Evolutionary conservation across 2,113 vertebrate genomes (phyloP), one percentile per base, ranked within the genome.

Genomic region (Ammodytes dubius): DNA sequence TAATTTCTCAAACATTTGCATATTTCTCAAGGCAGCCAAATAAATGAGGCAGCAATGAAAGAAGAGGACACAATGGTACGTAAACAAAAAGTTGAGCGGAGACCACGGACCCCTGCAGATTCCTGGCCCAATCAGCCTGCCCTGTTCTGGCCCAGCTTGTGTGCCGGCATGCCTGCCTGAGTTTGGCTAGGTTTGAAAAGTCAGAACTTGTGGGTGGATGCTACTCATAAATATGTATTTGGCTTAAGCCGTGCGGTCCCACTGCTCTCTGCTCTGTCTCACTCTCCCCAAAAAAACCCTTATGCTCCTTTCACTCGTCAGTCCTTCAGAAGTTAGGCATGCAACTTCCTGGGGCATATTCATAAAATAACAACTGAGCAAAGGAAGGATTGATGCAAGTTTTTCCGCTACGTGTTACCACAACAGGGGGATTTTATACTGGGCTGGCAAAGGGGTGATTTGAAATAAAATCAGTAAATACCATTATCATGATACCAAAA

Each of bases 221-320:
- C 84, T 74, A 49, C 84, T 94, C 92, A 95, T 95, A 85, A 93
- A 95, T 95, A 95, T 94, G 93, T 83, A 94, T 93, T 90, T 86
- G 84, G 89, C 88, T 92, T 90, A 92, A 93, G 91, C 89, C 47
- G 63, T 78, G 83, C 75, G 81, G 87, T 94, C 92, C 87, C 88
- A 86, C 87, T 72, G 76, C 87, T 88, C 85, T 81, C 71, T 64
- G 87, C 88, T 89, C 83, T 85, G 87, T 84, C 84, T 85, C 46
- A 35, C 88, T 84, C 58, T 39, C 84, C 82, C 72, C 86, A 91
- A 86, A 27, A 27, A 27, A 27, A 27, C 27, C 90, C 92, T 90
- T 93, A 79, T 93, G 92, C 86, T 93, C 85, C 81, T 87, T 84
- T 89, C 86, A 70, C 84, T 86, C 47, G 27, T 83, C 77, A 92